A percentile compares a stretch with the other conserved stretches of the same genome.
phyloP scores from a whole-genome alignment of 2,888 invertebrate species.

The Apamea epomidion region DNA sequence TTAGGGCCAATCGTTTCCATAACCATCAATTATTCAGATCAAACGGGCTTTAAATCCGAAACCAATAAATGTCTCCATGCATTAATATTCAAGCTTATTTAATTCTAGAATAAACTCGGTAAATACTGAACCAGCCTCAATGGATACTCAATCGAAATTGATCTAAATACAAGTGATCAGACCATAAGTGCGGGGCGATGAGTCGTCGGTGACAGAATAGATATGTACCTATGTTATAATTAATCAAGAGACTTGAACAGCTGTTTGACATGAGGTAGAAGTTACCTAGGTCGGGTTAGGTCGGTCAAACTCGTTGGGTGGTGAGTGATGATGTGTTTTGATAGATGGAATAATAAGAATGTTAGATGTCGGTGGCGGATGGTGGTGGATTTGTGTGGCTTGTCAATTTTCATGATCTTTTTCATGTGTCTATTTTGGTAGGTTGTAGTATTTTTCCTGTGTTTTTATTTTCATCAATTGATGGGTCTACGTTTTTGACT shows the following conservation, averaged over 20 bases:
- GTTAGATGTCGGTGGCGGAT: background rate
- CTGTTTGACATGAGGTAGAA: conserved; percentile 26
- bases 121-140: background rate
- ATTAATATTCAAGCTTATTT: background rate
- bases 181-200: conserved; percentile 55
- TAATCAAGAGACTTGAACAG: conserved; percentile 32
- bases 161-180: conserved; percentile 59
- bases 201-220: conserved; percentile 24
- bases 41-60: background rate
- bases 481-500: background rate
- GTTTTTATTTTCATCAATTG: background rate
- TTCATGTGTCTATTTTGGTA: background rate
- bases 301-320: conserved; percentile 1
- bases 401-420: background rate
- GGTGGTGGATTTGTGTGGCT: background rate
- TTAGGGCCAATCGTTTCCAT: background rate
- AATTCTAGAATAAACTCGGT: background rate
- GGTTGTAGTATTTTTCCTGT: background rate
- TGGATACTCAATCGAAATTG: conserved; percentile 45
- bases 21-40: background rate
- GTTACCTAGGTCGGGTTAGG: conserved; percentile 12
- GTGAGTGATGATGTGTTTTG: conserved; percentile 25
- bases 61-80: background rate
- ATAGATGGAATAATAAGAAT: background rate
- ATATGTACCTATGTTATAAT: conserved; percentile 42